Evolutionary conservation across 2,888 invertebrate genomes (phyloP).

Genomic region (Cephus sareptanus): DNA sequence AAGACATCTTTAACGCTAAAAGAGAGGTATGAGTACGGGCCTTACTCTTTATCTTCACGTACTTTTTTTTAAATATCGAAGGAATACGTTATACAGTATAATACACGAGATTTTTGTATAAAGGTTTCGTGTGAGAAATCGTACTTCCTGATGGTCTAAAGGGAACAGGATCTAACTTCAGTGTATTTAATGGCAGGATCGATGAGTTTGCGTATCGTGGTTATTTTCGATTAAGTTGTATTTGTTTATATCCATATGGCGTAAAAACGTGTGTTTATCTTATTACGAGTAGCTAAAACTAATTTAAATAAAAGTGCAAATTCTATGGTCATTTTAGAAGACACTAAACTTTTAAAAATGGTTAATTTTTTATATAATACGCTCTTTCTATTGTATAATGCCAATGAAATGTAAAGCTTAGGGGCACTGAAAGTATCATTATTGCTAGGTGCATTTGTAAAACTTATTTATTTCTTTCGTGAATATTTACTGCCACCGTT

Average conservation of each 20-base stretch:
- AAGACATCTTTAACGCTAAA: too few species aligned
- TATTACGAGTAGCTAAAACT: background rate
- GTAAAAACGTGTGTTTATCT: background rate
- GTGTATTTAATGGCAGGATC: background rate
- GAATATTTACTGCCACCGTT: conserved; percentile 44
- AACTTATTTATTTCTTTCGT: conserved; percentile 43
- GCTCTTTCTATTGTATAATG: conserved; percentile 43
- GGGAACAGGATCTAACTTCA: background rate
- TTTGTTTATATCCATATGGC: too few species aligned
- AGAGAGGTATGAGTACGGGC: too few species aligned
- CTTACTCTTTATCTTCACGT: background rate
- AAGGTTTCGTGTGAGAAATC: background rate
- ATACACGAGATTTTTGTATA: background rate
- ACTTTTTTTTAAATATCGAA: background rate
- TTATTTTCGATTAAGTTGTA: background rate
- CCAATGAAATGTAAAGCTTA: conserved; percentile 41
- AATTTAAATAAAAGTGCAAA: too few species aligned
- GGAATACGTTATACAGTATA: background rate
- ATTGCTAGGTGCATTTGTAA: conserved; percentile 34
- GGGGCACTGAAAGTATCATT: conserved; percentile 42
- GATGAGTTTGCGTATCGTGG: background rate
- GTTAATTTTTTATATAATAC: conserved; percentile 41
- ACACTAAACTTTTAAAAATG: conserved; percentile 31
- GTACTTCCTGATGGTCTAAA: background rate
- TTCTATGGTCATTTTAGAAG: too few species aligned